Base-by-base conservation (phyloP, 2,797 vertebrate genomes). In the Glyptemys insculpta region DNA sequence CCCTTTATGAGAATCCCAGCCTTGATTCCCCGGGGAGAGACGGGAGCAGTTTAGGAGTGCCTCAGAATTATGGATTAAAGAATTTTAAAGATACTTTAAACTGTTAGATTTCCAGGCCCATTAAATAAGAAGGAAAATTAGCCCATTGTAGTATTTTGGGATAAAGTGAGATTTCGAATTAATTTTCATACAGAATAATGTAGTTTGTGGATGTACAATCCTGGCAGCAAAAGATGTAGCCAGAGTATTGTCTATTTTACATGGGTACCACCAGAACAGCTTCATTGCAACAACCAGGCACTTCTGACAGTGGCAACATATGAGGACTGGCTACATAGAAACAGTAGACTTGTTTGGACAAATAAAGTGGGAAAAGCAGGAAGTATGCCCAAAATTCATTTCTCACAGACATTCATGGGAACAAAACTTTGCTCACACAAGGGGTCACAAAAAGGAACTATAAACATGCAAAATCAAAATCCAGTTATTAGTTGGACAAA, bases 311-410 rank as follows among this genome's bases (percentile, higher is more conserved):
- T 0, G 1, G 81, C 10, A 62, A 18, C 8, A 23, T 41, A 10
- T 8, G 76, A 56, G 47, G 49, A 68, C 1, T 76, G 50, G 74
- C 1, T 2, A 41, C 1, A 3, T 0, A n/a, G 44, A 62, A 88
- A 50, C 31, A 83, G 72, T 2, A 19, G 5, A 59, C n/a, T 27
- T 79, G 6, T 12, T 21, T 79, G 23, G 12, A 47, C 76, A 25
- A 0, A 0, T 9, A 12, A n/a, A 34, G 5, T 1, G 0, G 9
- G 12, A 91, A 19, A 79, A 68, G 21, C 19, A 65, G 2, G 74
- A 90, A 23, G 44, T 1, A 79, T 8, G 65, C 15, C 34, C 12
- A 10, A 21, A 68, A 8, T 8, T 31, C 6, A 25, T 52, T 65
- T 31, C 49, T 21, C 21, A 4, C 15, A 81, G 34, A 1, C 12